Evolutionary conservation across 2,797 vertebrate species (phyloP).

Genomic region (Microtus obscurus): DNA sequence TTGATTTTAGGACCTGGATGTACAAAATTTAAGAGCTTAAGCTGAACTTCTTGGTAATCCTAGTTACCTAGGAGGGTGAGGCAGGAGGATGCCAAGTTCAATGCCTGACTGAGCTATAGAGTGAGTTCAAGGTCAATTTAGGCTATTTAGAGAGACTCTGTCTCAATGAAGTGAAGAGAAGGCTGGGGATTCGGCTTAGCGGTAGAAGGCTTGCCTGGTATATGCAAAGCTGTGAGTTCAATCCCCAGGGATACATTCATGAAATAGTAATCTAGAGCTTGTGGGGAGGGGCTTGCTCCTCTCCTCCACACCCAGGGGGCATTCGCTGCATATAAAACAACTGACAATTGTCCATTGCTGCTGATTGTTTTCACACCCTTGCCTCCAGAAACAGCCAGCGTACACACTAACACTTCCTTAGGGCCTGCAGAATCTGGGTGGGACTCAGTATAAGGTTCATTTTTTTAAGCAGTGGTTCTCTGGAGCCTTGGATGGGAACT

Average conservation of each 20-base stretch:
- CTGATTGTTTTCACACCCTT: not conserved
- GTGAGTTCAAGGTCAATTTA: not conserved
- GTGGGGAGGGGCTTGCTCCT: not conserved
- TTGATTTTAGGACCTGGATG: constrained; percentile 11
- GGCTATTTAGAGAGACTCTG: not conserved
- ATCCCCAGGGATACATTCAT: not conserved
- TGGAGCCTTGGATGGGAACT: not conserved
- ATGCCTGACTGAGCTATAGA: not conserved
- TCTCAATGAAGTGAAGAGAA: not conserved
- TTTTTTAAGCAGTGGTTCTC: constrained; percentile 13
- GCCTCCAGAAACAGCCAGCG: constrained; percentile 42
- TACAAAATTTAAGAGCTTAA: not conserved
- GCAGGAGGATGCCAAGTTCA: not conserved
- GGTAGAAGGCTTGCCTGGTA: not conserved
- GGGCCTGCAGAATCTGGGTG: not conserved
- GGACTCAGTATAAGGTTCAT: not conserved
- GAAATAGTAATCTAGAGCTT: not conserved
- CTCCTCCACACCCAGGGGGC: not conserved
- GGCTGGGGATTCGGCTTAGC: not conserved
- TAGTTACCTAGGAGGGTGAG: not conserved
- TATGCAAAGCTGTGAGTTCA: not conserved
- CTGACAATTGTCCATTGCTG: not conserved
- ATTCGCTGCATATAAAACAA: constrained; percentile 23
- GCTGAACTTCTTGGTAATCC: not conserved
- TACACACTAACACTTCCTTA: not conserved